Base-by-base conservation (phyloP, 2,888 invertebrate genomes). In the Leptothorax acervorum region DNA sequence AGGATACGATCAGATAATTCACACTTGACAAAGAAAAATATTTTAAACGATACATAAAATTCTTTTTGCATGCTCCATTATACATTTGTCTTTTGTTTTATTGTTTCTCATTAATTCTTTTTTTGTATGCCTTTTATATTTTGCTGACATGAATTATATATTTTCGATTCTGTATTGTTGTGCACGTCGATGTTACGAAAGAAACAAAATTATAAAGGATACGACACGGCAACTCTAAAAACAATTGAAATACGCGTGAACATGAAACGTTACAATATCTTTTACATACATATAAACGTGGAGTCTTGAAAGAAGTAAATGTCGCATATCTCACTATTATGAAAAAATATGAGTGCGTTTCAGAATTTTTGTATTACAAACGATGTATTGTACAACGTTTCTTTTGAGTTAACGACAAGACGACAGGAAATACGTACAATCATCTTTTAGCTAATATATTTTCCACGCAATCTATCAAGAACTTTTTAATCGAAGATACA, bases 21-120 rank as follows among this genome's bases (percentile, higher is more conserved):
- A 23, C 23, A 23, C 12, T 66, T 66, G 15, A 45, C 15, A 48
- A 68, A 66, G 51, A 68, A 68, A 68, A 28, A 18, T 11, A 28
- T 48, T 45, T 48, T 45, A 66, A 68, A 35, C 35, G 35, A 48
- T 48, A 48, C 23, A 51, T 31, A 12, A 70, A 70, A 12, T 70
- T 51, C 31, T 68, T 15, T 51, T 23, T 48, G 51, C n/a, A n/a
- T n/a, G n/a, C 9, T 23, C 11, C 12, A 1, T 53, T 39, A 39
- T 35, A 70, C 55, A 55, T 11, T 42, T 2, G 15, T 66, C 9
- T 35, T 71, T 35, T 23, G n/a, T 31, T 48, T 28, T n/a, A 31
- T 18, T 31, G 6, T 15, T 51, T 31, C 11, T 31, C 18, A 48
- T 48, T 68, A 45, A 28, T 68, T 48, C 15, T 51, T 51, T 68